These are phyloP conservation scores for Phortica variegata DNA, from an alignment of 1,140 invertebrate species.

Conservation along the genomic window DNA sequence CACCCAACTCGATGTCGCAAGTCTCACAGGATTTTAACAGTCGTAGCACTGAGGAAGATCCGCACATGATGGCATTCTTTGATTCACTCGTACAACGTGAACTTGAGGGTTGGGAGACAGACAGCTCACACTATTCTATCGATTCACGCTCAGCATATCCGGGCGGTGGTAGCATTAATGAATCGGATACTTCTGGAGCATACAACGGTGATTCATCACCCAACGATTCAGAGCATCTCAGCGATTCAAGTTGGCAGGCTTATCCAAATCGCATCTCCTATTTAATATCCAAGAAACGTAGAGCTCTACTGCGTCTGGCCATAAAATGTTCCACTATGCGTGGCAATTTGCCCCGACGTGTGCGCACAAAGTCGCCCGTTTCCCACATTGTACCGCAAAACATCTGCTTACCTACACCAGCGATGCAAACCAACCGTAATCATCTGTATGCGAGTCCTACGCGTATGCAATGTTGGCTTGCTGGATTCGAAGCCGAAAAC, in stretches of 20 bases:
- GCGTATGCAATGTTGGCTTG: conserved; percentile 34
- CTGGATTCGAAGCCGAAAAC: conserved; percentile 35
- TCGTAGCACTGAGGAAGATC: conserved; percentile 85
- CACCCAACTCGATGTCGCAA: conserved; percentile 79
- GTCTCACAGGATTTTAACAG: conserved; percentile 80
- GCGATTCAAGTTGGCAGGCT: conserved; percentile 38
- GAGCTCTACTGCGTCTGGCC: conserved; percentile 44
- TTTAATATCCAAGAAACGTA: conserved; percentile 51
- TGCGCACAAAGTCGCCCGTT: neutral
- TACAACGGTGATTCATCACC: conserved; percentile 9
- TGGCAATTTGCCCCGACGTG: conserved; percentile 17
- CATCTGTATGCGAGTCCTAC: conserved; percentile 28
- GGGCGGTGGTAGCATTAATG: conserved; percentile 15
- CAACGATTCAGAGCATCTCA: conserved; percentile 32
- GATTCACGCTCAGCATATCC: conserved; percentile 1
- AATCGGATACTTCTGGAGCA: conserved; percentile 10
- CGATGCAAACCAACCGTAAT: conserved; percentile 14
- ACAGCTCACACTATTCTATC: conserved; percentile 49
- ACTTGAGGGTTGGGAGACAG: conserved; percentile 71
- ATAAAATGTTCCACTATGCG: conserved; percentile 32
- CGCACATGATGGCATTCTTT: conserved; percentile 95
- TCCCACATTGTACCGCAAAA: conserved; percentile 17
- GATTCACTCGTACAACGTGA: conserved; percentile 90
- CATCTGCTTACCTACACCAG: conserved; percentile 9
- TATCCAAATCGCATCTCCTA: conserved; percentile 53